Base-by-base conservation (phyloP, 2,888 invertebrate genomes). In the Esperia sulphurella region DNA sequence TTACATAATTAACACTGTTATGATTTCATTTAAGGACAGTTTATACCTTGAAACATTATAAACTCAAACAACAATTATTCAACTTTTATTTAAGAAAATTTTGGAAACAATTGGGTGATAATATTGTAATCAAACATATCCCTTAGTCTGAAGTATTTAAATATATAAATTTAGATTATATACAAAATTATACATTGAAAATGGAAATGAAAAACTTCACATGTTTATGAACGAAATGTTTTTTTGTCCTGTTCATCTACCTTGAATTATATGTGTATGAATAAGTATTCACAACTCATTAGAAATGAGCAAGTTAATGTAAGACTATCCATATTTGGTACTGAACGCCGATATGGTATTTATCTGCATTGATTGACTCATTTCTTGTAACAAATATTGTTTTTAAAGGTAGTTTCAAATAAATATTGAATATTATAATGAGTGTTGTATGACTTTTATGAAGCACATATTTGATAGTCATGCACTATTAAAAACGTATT, bases 81-180 rank as follows among this genome's bases (percentile, higher is more conserved):
- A 43, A 50, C 29, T 12, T 37, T 56, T 55, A 50, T 55, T 57
- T 53, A 58, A 47, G 8, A 40, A 45, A 49, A 48, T 45, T 56
- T 46, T 35, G 54, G 58, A 61, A 49, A 56, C 56, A 55, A 60
- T 63, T 57, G 67, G 76, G 84, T 83, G 84, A 83, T 86, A 85
- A 66, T 65, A 69, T 63, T 74, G 79, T 77, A 86, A 86, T 70
- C 71, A 72, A 83, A 88, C 88, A 88, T 88, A 88, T 87, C 88
- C 79, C 68, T 67, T 84, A 81, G 84, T 78, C 83, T 86, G 80
- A 82, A 71, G 65, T 68, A 71, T 55, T 55, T 72, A 71, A 70
- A 55, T 66, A 57, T 73, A 67, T 74, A 66, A 63, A 14, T 14
- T 14, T 42, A 7, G 48, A 48, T 48, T 46, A 52, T 56, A 51